phyloP scores from a whole-genome alignment of 2,888 invertebrate species.

The Lasioglossum pauxillum region DNA sequence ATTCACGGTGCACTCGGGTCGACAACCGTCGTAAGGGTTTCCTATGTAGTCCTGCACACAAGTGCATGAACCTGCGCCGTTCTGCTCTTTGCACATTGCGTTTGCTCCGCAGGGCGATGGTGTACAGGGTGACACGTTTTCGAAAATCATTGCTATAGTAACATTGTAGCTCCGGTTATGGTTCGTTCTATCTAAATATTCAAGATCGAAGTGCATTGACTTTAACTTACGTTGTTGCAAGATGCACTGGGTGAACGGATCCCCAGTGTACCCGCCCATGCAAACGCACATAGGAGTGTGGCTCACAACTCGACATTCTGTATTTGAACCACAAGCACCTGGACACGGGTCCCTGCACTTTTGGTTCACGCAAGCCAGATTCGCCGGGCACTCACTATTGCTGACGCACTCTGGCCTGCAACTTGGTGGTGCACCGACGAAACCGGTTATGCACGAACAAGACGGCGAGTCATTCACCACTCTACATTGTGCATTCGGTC shows the following conservation, averaged over 20 bases:
- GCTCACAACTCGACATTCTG: conserved; percentile 84
- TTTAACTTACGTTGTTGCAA: conserved; percentile 79
- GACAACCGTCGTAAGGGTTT: conserved; percentile 87
- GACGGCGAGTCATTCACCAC: conserved; percentile 87
- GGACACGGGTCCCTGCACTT: conserved; percentile 86
- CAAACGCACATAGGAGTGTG: conserved; percentile 86
- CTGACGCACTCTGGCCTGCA: conserved; percentile 87
- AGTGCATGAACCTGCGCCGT: conserved; percentile 90
- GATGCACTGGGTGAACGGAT: conserved; percentile 90
- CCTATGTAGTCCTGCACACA: conserved; percentile 90
- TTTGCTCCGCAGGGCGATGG: conserved; percentile 92
- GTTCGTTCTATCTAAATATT: not conserved
- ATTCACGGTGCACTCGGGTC: conserved; percentile 84
- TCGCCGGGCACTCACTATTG: conserved; percentile 84
- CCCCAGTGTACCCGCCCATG: conserved; percentile 86
- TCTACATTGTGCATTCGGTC: conserved; percentile 90
- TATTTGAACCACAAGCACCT: conserved; percentile 85
- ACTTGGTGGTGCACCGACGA: conserved; percentile 90
- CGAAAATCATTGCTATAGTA: conserved; percentile 50
- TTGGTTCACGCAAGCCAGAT: conserved; percentile 84
- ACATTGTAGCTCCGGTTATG: conserved; percentile 51
- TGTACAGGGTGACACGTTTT: conserved; percentile 86
- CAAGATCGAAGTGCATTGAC: not conserved
- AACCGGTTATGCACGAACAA: conserved; percentile 88
- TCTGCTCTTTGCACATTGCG: conserved; percentile 89